A percentile compares a stretch with the other conserved stretches of the same genome.
These are phyloP conservation scores for Phyllotreta cruciferae DNA, from an alignment of 2,888 invertebrate genomes.

Conservation along the genomic window DNA sequence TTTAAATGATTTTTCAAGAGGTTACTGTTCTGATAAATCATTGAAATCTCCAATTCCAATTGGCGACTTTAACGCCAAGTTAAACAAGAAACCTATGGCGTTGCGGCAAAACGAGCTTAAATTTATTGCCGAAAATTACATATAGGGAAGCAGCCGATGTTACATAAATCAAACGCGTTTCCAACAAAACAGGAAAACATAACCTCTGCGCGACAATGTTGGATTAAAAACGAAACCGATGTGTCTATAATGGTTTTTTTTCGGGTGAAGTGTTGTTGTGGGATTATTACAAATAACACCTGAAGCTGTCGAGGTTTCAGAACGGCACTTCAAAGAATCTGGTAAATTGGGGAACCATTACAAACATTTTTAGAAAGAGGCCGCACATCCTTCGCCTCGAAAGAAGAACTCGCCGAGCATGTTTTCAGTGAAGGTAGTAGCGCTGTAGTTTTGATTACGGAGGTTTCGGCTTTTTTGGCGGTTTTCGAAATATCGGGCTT, in stretches of 20 bases:
- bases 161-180: no score
- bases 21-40: no score
- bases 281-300: slow-evolving; percentile 20
- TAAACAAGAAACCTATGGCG: no score
- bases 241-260: no score
- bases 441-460: slow-evolving; percentile 56
- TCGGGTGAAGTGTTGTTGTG: not conserved
- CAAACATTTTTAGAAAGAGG: slow-evolving; percentile 55
- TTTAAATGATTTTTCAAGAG: no score
- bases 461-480: slow-evolving; percentile 47
- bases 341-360: slow-evolving; percentile 58
- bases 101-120: not conserved
- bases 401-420: slow-evolving; percentile 44
- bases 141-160: no score
- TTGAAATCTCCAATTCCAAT: no score
- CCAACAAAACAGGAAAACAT: not conserved
- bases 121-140: not conserved
- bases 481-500: slow-evolving; percentile 31
- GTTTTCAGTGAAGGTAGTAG: slow-evolving; percentile 56
- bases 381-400: slow-evolving; percentile 37
- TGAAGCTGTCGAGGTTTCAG: slow-evolving; percentile 25
- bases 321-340: slow-evolving; percentile 47
- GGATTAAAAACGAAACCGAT: no score
- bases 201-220: not conserved
- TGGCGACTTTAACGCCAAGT: not conserved